Conservation (phyloP, 2,888 invertebrate genomes). For the Chymomyza fuscimana region DNA sequence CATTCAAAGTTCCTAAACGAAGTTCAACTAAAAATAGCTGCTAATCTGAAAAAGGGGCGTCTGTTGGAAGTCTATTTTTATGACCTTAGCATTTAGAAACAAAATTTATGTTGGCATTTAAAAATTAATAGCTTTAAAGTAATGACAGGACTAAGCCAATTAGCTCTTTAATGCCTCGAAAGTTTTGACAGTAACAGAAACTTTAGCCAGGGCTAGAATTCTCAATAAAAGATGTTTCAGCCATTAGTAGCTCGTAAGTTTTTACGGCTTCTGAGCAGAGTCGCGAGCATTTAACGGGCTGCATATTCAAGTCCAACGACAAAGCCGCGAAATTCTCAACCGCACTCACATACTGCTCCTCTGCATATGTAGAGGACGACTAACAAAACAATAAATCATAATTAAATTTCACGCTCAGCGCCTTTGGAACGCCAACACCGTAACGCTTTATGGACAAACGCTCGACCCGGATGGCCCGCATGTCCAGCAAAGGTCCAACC, state of each 20-base stretch:
- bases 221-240: slow-evolving; percentile 42
- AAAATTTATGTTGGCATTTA: slow-evolving; percentile 36
- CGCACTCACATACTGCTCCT: not conserved
- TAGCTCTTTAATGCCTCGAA: slow-evolving; percentile 26
- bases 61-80: slow-evolving; percentile 19
- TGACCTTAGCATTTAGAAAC: slow-evolving; percentile 9
- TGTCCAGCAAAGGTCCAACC: not conserved
- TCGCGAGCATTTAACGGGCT: slow-evolving; percentile 4
- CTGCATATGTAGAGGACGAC: slow-evolving; percentile 11
- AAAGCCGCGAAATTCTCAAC: not conserved
- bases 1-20: not conserved
- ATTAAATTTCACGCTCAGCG: slow-evolving; percentile 58
- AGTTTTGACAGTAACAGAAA: slow-evolving; percentile 40
- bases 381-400: slow-evolving; percentile 59
- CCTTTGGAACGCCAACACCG: slow-evolving; percentile 34
- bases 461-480: slow-evolving; percentile 6
- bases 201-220: slow-evolving; percentile 1
- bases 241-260: slow-evolving; percentile 1
- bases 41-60: not conserved
- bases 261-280: not conserved
- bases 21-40: not conserved
- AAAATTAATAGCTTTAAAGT: slow-evolving; percentile 28
- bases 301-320: not conserved
- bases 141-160: slow-evolving; percentile 25
- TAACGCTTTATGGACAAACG: slow-evolving; percentile 10